Conservation (phyloP, 2,113 vertebrate genomes). For the Dendrocopos noguchii region DNA sequence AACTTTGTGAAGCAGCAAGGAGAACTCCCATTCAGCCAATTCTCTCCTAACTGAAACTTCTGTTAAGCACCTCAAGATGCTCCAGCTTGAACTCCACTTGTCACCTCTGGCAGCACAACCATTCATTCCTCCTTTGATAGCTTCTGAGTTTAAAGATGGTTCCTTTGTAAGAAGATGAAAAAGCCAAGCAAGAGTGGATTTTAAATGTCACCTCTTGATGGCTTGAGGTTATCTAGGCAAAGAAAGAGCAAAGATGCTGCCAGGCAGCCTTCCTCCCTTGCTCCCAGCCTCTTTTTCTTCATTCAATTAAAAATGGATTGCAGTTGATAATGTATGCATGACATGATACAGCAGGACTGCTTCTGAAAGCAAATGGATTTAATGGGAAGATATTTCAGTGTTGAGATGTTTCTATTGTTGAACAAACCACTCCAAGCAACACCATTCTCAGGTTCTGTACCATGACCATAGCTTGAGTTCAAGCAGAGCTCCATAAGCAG, state of each 20-base stretch:
- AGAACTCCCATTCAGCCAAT: too few relatives aligned
- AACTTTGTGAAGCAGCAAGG: too few relatives aligned
- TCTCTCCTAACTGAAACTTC: too few relatives aligned
- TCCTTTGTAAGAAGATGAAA: neutral
- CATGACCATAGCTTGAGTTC: neutral
- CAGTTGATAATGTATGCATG: neutral
- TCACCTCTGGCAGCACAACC: neutral
- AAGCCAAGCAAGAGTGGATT: neutral
- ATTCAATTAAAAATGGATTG: conserved; percentile 32
- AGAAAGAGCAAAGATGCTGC: neutral
- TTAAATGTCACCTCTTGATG: neutral
- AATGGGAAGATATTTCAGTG: neutral
- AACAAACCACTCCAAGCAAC: neutral
- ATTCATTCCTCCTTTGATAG: neutral
- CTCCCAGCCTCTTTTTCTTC: neutral
- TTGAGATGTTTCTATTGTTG: neutral
- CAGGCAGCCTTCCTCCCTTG: neutral
- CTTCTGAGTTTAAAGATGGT: neutral
- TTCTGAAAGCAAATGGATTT: neutral
- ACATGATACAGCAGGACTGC: neutral
- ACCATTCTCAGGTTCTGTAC: neutral
- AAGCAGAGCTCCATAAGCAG: neutral
- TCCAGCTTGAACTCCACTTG: too few relatives aligned
- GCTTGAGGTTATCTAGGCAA: neutral
- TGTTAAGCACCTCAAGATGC: too few relatives aligned